Conservation (phyloP, 2,113 vertebrate genomes). For the Odocoileus hemionus region DNA sequence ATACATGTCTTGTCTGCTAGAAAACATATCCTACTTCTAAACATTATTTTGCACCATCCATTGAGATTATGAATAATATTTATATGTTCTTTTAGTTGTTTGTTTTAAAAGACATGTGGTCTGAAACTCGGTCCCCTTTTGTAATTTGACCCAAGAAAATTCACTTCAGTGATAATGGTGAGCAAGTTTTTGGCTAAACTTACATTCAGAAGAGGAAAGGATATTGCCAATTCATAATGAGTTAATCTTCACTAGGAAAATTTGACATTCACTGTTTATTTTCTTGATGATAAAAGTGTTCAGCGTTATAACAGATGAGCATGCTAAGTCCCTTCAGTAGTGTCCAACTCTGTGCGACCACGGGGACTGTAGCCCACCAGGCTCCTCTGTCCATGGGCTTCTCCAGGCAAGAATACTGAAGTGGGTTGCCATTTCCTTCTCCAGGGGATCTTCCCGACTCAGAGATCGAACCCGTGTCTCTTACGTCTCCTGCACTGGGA, state of each 20-base stretch:
- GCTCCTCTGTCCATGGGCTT: not conserved
- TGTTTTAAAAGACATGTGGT: not conserved
- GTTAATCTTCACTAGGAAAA: not conserved
- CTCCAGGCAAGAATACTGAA: not conserved
- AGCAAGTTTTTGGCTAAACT: not conserved
- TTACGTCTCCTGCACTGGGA: not conserved
- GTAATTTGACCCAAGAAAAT: slow-evolving; percentile 33
- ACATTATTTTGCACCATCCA: slow-evolving; percentile 45
- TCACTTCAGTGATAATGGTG: not conserved
- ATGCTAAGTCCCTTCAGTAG: not conserved
- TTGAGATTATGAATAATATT: not conserved
- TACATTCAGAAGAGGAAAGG: not conserved
- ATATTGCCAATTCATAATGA: not conserved
- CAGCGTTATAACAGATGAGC: not conserved
- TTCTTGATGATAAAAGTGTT: not conserved
- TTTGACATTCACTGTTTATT: not conserved
- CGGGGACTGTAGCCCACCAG: not conserved
- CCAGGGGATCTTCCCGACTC: not conserved
- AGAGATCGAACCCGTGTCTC: not conserved
- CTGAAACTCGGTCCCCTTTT: not conserved
- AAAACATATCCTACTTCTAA: slow-evolving; percentile 43
- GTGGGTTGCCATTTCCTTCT: not conserved
- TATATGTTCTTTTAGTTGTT: slow-evolving; percentile 38
- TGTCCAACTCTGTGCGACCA: fast-evolving
- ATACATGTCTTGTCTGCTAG: slow-evolving; percentile 43